These are phyloP conservation scores for Didymodactylos carnosus DNA, from an alignment of 2,888 invertebrate species.

Conservation along the genomic window DNA sequence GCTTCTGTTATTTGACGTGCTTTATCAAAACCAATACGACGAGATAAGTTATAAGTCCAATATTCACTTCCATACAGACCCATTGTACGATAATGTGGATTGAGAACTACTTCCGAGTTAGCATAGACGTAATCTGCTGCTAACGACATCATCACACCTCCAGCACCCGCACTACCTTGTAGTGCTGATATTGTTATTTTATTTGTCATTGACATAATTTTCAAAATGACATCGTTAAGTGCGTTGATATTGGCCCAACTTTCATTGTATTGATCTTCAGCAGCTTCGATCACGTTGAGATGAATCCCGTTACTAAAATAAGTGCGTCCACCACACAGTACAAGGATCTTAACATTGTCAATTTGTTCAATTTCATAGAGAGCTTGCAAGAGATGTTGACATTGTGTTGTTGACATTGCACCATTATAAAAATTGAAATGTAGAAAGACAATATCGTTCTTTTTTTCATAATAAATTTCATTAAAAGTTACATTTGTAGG, in stretches of 20 bases:
- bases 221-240: background rate
- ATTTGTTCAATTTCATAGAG: background rate
- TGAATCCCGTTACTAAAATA: background rate
- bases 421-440: background rate
- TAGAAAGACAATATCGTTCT: background rate
- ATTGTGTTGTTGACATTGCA: background rate
- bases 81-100: constrained; percentile 11
- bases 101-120: background rate
- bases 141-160: background rate
- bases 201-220: background rate
- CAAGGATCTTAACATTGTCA: background rate
- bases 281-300: background rate
- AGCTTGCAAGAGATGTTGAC: background rate
- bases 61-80: constrained; percentile 9
- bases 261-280: background rate
- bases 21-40: constrained; percentile 9
- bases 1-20: too few relatives aligned
- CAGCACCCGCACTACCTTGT: background rate
- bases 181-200: background rate
- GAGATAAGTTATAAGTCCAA: constrained; percentile 6
- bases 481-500: background rate
- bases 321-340: background rate
- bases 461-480: background rate
- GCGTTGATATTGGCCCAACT: background rate
- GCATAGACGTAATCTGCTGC: background rate